phyloP scores from a whole-genome alignment of 2,797 vertebrate species.

The Selene dorsalis region DNA sequence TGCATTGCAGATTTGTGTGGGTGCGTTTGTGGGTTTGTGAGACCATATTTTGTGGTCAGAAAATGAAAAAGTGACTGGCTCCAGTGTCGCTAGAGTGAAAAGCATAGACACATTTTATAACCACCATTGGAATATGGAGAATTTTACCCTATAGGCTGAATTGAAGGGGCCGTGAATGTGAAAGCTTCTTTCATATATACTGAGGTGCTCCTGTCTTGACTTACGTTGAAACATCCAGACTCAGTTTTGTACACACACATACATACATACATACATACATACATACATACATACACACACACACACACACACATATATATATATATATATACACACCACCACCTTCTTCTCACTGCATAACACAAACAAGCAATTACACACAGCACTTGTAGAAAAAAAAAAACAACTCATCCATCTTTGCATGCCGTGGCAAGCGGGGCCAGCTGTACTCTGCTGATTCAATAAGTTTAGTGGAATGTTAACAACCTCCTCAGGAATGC shows the following conservation, averaged over 20 bases:
- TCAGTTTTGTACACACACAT: constrained; percentile 51
- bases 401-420: constrained; percentile 56
- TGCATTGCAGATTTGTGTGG: constrained; percentile 37
- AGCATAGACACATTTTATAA: background rate
- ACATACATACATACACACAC: constrained; percentile 30
- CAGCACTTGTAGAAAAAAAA: constrained; percentile 17
- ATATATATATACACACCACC: constrained; percentile 36
- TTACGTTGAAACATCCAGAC: constrained; percentile 60
- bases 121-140: background rate
- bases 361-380: constrained; percentile 59
- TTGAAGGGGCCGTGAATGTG: constrained; percentile 41
- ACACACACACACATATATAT: constrained; percentile 32
- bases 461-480: constrained; percentile 79
- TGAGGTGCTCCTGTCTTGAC: constrained; percentile 66
- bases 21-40: background rate
- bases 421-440: constrained; percentile 67
- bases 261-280: constrained; percentile 30
- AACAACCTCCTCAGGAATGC: constrained; percentile 82
- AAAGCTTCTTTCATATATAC: constrained; percentile 75
- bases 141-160: constrained; percentile 38
- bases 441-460: constrained; percentile 80
- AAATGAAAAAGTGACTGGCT: constrained; percentile 19
- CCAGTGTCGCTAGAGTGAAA: constrained; percentile 21
- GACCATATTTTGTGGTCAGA: constrained; percentile 32
- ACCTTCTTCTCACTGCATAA: constrained; percentile 32